These are phyloP conservation scores for Trichopria drosophilae DNA, from an alignment of 2,888 invertebrate genomes.

Conservation along the genomic window DNA sequence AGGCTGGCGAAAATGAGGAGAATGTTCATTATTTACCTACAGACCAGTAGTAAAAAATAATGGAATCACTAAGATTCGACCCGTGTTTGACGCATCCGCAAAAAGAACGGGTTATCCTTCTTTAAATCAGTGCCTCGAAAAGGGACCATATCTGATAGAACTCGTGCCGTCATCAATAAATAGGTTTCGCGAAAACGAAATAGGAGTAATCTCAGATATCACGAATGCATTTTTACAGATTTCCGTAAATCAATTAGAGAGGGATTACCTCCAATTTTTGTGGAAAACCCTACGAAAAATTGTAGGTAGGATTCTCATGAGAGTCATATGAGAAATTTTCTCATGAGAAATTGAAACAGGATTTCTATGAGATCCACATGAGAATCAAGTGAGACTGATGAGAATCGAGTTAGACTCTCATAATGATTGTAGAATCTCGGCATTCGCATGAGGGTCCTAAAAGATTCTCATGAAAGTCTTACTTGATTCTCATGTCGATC, in stretches of 20 bases:
- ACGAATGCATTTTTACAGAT: conserved; percentile 34
- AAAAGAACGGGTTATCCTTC: conserved; percentile 32
- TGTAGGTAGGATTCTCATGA: too few relatives aligned
- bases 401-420: too few relatives aligned
- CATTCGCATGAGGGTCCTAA: too few relatives aligned
- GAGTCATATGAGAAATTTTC: too few relatives aligned
- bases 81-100: conserved; percentile 38
- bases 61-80: conserved; percentile 28
- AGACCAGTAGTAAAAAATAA: conserved; percentile 19
- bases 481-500: too few relatives aligned
- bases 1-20: too few relatives aligned
- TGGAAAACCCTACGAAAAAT: too few relatives aligned
- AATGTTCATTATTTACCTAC: conserved; percentile 27
- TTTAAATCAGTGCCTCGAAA: conserved; percentile 33
- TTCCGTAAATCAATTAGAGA: not conserved
- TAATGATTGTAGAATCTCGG: too few relatives aligned
- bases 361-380: too few relatives aligned
- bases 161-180: conserved; percentile 30
- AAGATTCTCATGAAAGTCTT: too few relatives aligned
- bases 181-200: conserved; percentile 28
- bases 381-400: too few relatives aligned
- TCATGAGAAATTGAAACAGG: too few relatives aligned
- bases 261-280: not conserved
- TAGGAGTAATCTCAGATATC: conserved; percentile 34
- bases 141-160: conserved; percentile 26